Conservation (phyloP, 2,797 vertebrate species). For the Halcyon badia region DNA sequence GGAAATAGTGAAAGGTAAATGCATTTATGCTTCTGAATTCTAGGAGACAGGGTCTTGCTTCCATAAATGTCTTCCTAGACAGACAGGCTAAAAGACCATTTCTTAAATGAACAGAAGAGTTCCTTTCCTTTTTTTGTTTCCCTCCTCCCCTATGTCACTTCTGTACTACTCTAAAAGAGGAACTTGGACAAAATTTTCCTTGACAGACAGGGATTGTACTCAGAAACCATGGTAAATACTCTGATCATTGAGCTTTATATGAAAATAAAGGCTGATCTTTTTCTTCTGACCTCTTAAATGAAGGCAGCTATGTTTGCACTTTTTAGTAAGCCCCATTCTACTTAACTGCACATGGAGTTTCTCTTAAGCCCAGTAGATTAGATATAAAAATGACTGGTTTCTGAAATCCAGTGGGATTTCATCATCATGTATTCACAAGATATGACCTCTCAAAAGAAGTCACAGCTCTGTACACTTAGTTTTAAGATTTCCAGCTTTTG, state of each 20-base stretch:
- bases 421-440: not conserved
- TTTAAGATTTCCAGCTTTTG: not conserved
- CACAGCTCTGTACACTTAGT: not conserved
- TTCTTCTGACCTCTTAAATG: not conserved
- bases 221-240: not conserved
- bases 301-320: not conserved
- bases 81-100: not conserved
- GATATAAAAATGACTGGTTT: not conserved
- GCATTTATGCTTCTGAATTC: not conserved
- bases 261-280: not conserved
- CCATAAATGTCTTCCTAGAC: rapidly evolving
- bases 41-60: not conserved
- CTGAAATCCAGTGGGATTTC: not conserved
- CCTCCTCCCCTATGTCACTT: not conserved
- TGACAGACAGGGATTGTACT: not conserved
- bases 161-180: not conserved
- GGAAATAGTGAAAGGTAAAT: not conserved
- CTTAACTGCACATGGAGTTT: not conserved
- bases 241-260: not conserved
- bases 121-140: not conserved
- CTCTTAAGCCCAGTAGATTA: not conserved
- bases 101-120: not conserved
- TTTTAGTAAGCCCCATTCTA: not conserved
- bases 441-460: not conserved
- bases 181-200: not conserved